phyloP scores from a whole-genome alignment of 2,888 invertebrate genomes.

The Papilio protenor region DNA sequence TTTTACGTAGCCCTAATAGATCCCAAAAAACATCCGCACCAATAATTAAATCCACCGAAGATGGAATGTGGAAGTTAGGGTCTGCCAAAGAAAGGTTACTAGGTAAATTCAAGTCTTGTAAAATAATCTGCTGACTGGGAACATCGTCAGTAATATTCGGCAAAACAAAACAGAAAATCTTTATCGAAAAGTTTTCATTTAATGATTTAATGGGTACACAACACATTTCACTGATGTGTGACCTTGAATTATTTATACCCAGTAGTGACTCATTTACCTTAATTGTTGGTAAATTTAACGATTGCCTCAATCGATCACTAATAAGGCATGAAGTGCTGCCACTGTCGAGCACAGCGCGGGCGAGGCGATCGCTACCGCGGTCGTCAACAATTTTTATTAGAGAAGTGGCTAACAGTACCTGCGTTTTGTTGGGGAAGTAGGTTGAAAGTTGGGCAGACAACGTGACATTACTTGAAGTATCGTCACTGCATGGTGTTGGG shows the following conservation, averaged over 20 bases:
- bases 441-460: background rate
- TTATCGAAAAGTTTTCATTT: slow-evolving; percentile 1
- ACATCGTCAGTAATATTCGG: slow-evolving; percentile 5
- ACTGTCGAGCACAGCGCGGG: background rate
- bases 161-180: background rate
- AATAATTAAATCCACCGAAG: slow-evolving; percentile 48
- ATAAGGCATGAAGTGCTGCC: slow-evolving; percentile 11
- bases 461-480: background rate
- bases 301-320: slow-evolving; percentile 25
- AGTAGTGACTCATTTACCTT: slow-evolving; percentile 5
- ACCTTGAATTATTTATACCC: slow-evolving; percentile 23
- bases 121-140: slow-evolving; percentile 42
- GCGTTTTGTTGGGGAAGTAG: background rate
- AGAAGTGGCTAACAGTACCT: background rate
- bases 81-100: slow-evolving; percentile 47
- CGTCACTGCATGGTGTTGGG: background rate
- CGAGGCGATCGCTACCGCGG: background rate
- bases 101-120: slow-evolving; percentile 46
- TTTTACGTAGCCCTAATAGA: slow-evolving; percentile 45
- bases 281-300: background rate
- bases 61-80: slow-evolving; percentile 47
- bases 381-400: slow-evolving; percentile 1
- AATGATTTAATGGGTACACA: slow-evolving; percentile 10
- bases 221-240: slow-evolving; percentile 6
- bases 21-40: slow-evolving; percentile 51